Conservation (phyloP, 1,140 invertebrate genomes). For the Drosophila funebris region DNA sequence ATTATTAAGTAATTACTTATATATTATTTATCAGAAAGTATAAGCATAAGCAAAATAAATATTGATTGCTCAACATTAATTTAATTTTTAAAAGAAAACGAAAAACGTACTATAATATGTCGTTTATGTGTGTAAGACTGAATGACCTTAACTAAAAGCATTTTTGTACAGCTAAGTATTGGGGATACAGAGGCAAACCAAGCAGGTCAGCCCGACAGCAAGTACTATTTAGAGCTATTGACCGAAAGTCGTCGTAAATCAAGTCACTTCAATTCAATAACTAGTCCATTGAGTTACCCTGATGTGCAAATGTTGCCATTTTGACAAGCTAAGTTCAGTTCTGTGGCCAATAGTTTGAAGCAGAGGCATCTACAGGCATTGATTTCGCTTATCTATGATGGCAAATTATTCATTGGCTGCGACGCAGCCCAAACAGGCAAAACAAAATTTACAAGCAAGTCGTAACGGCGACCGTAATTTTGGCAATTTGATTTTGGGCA, state of each 20-base stretch:
- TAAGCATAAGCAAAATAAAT: too few species aligned
- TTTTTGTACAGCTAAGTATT: background rate
- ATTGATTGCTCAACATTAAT: too few species aligned
- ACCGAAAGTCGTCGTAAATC: constrained; percentile 40
- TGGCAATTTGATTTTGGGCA: constrained; percentile 38
- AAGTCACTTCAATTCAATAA: constrained; percentile 53
- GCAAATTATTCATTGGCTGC: constrained; percentile 50
- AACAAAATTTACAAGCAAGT: constrained; percentile 27
- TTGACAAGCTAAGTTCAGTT: constrained; percentile 21
- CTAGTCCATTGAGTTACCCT: constrained; percentile 12
- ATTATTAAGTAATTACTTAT: too few species aligned
- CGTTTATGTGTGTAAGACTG: too few species aligned
- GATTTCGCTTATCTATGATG: constrained; percentile 47
- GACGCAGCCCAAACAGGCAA: constrained; percentile 8
- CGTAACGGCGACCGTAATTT: constrained; percentile 28
- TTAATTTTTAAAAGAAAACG: too few species aligned
- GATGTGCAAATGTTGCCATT: constrained; percentile 40
- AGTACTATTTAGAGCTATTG: constrained; percentile 41
- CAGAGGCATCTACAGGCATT: constrained; percentile 21
- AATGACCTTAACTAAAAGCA: constrained; percentile 11
- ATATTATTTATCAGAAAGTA: too few species aligned
- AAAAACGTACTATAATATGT: too few species aligned
- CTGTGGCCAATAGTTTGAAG: constrained; percentile 17
- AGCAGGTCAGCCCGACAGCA: background rate
- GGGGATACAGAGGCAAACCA: background rate